phyloP scores from a whole-genome alignment of 2,888 invertebrate genomes.

The Drosophila emarginata region DNA sequence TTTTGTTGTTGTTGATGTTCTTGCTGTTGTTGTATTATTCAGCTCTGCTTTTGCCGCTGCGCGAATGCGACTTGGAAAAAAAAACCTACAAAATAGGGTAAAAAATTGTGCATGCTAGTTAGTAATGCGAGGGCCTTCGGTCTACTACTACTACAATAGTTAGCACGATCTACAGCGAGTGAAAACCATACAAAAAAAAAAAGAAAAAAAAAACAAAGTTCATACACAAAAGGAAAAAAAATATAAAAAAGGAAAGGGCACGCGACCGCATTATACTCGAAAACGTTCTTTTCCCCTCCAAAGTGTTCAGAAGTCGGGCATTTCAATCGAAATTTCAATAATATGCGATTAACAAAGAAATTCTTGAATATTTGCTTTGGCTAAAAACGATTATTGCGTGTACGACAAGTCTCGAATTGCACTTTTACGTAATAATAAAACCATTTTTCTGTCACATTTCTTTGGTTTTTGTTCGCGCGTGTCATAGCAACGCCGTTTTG shows the following conservation, averaged over 20 bases:
- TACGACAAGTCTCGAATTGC: background rate
- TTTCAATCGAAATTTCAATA: constrained; percentile 31
- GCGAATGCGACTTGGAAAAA: constrained; percentile 48
- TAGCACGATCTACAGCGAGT: constrained; percentile 31
- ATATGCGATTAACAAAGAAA: constrained; percentile 47
- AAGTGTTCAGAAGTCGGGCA: constrained; percentile 40
- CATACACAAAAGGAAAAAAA: background rate
- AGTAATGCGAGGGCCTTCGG: constrained; percentile 65
- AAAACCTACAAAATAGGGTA: constrained; percentile 77
- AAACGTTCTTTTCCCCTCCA: constrained; percentile 6
- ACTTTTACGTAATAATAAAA: constrained; percentile 53
- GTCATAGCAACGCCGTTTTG: constrained; percentile 19
- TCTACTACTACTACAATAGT: constrained; percentile 46
- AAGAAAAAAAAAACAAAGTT: constrained; percentile 9
- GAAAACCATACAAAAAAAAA: constrained; percentile 1
- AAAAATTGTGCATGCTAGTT: constrained; percentile 69
- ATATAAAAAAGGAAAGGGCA: constrained; percentile 39
- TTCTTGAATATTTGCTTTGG: constrained; percentile 24
- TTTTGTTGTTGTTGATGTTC: constrained; percentile 20
- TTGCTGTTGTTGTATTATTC: constrained; percentile 16
- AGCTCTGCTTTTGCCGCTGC: constrained; percentile 17
- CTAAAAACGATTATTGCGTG: constrained; percentile 6
- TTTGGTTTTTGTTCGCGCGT: constrained; percentile 36
- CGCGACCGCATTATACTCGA: constrained; percentile 40
- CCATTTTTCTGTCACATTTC: constrained; percentile 19